phyloP scores from a whole-genome alignment of 1,140 invertebrate species.

The Ceratosolen solmsi region DNA sequence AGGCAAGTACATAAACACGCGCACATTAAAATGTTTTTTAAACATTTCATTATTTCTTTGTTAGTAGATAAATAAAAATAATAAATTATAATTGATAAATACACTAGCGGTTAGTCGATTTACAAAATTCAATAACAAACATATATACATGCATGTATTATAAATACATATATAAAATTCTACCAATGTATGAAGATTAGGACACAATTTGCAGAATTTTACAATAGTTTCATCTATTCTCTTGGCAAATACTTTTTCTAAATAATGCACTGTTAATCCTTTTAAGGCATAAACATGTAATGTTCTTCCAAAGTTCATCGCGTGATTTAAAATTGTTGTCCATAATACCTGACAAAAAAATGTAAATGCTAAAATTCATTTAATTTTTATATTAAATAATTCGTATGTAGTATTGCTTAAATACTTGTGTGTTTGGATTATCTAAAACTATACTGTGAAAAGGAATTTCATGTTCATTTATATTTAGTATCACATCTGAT shows the following conservation, averaged over 20 bases:
- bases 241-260: constrained; percentile 74
- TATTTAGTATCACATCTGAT: constrained; percentile 69
- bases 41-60: neutral
- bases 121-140: neutral
- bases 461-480: constrained; percentile 76
- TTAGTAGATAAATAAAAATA: constrained; percentile 15
- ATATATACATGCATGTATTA: constrained; percentile 11
- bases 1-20: neutral
- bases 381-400: constrained; percentile 30
- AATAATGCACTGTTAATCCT: constrained; percentile 74
- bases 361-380: neutral
- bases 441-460: constrained; percentile 81
- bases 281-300: constrained; percentile 75
- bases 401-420: constrained; percentile 12
- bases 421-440: constrained; percentile 77
- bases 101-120: constrained; percentile 12
- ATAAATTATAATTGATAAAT: neutral
- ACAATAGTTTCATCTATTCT: constrained; percentile 76
- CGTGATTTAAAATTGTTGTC: constrained; percentile 60
- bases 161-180: constrained; percentile 54
- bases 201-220: constrained; percentile 75
- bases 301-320: constrained; percentile 62
- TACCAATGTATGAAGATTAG: constrained; percentile 77
- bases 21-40: neutral
- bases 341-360: constrained; percentile 58